Evolutionary conservation across 2,797 vertebrate genomes (phyloP).

Genomic region (Danio albolineatus): DNA sequence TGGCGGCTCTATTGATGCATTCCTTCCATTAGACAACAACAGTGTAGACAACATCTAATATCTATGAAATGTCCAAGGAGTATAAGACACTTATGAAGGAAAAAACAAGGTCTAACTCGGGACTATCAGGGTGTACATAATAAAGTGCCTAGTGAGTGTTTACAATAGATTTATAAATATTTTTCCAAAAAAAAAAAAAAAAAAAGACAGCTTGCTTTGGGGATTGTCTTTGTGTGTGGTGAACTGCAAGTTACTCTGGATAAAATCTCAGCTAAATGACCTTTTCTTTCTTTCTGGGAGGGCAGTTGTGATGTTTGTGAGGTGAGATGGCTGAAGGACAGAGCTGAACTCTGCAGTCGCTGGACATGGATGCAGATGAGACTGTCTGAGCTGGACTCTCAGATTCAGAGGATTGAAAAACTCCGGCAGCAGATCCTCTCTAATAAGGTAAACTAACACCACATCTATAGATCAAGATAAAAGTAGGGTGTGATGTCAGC

Average conservation of each 20-base stretch:
- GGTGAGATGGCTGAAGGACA: conserved; percentile 86
- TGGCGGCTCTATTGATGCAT: too few relatives aligned
- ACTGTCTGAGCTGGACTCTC: conserved; percentile 88
- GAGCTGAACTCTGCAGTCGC: conserved; percentile 90
- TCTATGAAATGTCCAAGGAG: too few relatives aligned
- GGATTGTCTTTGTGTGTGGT: not conserved
- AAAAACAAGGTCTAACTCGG: too few relatives aligned
- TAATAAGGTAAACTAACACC: conserved; percentile 46
- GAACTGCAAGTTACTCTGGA: not conserved
- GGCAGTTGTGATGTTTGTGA: conserved; percentile 80
- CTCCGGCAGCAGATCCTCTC: conserved; percentile 79
- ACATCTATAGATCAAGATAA: not conserved
- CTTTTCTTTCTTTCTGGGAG: conserved; percentile 31
- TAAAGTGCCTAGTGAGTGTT: too few relatives aligned
- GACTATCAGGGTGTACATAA: too few relatives aligned
- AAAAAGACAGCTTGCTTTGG: not conserved
- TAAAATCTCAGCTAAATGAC: conserved; percentile 5
- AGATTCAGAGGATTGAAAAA: conserved; percentile 85
- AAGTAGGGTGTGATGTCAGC: not conserved
- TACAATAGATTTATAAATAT: too few relatives aligned
- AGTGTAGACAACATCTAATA: too few relatives aligned
- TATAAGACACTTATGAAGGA: too few relatives aligned
- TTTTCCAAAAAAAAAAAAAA: too few relatives aligned
- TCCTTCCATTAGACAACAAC: too few relatives aligned
- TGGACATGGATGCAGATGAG: conserved; percentile 94